Percentiles rank a stretch among this genome's conserved stretches.
Evolutionary conservation across 1,140 invertebrate species (phyloP).

Genomic region (Saxidomus purpurata): DNA sequence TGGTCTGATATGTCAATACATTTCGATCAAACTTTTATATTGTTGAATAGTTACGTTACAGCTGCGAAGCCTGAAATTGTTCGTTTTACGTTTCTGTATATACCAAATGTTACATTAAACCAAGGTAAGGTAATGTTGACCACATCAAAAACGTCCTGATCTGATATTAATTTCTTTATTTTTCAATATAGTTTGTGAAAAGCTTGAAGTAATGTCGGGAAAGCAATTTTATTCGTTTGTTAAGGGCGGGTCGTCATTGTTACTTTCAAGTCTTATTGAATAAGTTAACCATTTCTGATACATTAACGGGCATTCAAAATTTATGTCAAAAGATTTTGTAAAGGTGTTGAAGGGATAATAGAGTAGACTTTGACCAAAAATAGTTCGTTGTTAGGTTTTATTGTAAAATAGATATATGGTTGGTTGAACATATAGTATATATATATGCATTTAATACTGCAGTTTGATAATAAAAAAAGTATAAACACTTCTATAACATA

Average conservation of each 20-base stretch:
- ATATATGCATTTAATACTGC: no score
- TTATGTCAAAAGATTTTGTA: background rate
- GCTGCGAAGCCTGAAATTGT: background rate
- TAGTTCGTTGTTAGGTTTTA: no score
- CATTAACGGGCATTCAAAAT: conserved; percentile 6
- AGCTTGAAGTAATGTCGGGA: background rate
- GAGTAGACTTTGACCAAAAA: no score
- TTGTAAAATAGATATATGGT: no score
- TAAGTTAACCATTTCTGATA: conserved; percentile 27
- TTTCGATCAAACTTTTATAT: background rate
- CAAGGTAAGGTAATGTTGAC: background rate
- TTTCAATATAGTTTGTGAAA: background rate
- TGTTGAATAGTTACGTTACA: background rate
- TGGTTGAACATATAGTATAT: no score
- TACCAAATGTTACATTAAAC: background rate
- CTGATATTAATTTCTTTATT: background rate
- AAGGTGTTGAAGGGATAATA: background rate
- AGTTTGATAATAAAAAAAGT: no score
- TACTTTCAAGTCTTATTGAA: conserved; percentile 18
- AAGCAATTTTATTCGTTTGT: conserved; percentile 17
- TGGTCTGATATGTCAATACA: no score
- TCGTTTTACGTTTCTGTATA: background rate
- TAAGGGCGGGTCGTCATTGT: conserved; percentile 19
- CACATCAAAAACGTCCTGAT: conserved; percentile 25
- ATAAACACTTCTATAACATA: no score